Evolutionary conservation across 2,888 invertebrate genomes (phyloP).

Genomic region (Lamellibrachia columna): DNA sequence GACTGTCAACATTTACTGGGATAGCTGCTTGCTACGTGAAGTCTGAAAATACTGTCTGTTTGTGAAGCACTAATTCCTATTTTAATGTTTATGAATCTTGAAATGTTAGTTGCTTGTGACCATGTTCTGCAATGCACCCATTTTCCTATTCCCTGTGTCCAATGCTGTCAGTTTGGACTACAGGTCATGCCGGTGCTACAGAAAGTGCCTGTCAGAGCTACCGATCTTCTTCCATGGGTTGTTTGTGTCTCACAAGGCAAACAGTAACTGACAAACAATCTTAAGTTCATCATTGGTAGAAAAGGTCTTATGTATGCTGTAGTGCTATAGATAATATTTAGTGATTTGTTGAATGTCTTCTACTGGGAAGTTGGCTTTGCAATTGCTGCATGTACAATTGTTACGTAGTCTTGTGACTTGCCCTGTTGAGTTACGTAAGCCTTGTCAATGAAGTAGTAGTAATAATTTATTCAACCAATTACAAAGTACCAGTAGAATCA

Average conservation of each 20-base stretch:
- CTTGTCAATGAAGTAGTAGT: no score
- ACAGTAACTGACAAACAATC: background rate
- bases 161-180: background rate
- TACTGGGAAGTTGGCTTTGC: background rate
- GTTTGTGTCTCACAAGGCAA: background rate
- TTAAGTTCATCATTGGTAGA: background rate
- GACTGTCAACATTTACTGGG: no score
- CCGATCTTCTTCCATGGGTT: background rate
- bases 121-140: background rate
- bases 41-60: background rate
- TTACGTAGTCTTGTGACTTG: no score
- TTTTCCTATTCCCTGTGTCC: background rate
- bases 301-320: background rate
- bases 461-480: no score
- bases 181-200: slow-evolving; percentile 6
- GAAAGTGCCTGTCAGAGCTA: background rate
- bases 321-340: background rate
- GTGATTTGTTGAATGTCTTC: background rate
- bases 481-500: no score
- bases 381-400: background rate
- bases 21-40: background rate
- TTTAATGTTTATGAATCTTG: no score
- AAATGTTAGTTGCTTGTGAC: no score
- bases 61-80: no score
- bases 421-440: no score